These are phyloP conservation scores for Galerucella pusilla DNA, from an alignment of 2,888 invertebrate genomes.

Conservation along the genomic window DNA sequence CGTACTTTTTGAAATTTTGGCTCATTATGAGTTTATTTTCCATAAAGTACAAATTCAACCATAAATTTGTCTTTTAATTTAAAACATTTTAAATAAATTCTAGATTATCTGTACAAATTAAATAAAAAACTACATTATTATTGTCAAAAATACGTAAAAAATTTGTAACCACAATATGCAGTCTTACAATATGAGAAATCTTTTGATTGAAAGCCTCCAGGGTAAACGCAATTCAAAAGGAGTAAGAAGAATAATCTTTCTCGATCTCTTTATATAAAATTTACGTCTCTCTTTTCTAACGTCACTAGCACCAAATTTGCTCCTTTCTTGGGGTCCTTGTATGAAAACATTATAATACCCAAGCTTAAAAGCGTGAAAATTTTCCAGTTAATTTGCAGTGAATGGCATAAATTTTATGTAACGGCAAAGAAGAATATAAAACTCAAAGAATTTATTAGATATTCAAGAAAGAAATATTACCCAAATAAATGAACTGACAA, in stretches of 20 bases:
- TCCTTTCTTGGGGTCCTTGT: neutral
- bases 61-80: too few relatives aligned
- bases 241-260: neutral
- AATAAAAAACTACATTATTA: too few relatives aligned
- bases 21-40: too few relatives aligned
- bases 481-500: neutral
- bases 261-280: constrained; percentile 6
- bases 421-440: constrained; percentile 18
- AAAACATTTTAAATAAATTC: too few relatives aligned
- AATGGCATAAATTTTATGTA: constrained; percentile 26
- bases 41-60: too few relatives aligned
- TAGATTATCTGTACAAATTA: too few relatives aligned
- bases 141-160: neutral
- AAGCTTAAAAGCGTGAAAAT: constrained; percentile 21
- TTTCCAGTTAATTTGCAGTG: constrained; percentile 21
- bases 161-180: neutral
- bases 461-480: constrained; percentile 10
- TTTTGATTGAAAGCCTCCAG: neutral
- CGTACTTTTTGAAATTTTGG: too few relatives aligned
- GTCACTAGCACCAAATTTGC: neutral
- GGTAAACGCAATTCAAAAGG: neutral
- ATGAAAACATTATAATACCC: constrained; percentile 8
- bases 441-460: constrained; percentile 15
- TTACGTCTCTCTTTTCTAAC: neutral
- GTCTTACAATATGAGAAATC: neutral